These are phyloP conservation scores for Engystomops pustulosus DNA, from an alignment of 2,113 vertebrate species.

Conservation along the genomic window DNA sequence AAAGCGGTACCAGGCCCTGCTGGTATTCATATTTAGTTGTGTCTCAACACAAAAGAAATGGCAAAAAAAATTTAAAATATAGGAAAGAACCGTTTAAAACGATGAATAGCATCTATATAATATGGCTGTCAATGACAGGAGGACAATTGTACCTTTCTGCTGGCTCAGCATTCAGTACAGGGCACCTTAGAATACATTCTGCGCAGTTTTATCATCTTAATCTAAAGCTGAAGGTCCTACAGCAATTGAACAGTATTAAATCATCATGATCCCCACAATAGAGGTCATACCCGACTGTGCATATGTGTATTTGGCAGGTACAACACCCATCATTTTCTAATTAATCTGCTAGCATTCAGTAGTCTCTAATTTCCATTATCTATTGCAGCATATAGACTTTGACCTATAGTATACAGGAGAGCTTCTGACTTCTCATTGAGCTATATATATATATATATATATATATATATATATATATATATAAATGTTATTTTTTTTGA, in stretches of 20 bases:
- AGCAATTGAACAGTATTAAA: neutral
- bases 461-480: too few relatives aligned
- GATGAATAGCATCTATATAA: neutral
- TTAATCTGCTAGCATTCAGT: neutral
- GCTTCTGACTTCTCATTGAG: too few relatives aligned
- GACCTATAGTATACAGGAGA: neutral
- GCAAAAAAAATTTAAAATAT: too few relatives aligned
- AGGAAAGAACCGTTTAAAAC: too few relatives aligned
- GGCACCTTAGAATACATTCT: neutral
- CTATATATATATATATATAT: too few relatives aligned
- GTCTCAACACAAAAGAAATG: too few relatives aligned
- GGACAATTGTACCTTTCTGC: neutral
- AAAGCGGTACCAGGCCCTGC: too few relatives aligned
- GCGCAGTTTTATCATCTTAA: neutral
- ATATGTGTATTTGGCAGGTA: too few relatives aligned
- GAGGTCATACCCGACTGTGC: neutral
- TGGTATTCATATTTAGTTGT: too few relatives aligned
- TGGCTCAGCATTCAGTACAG: neutral
- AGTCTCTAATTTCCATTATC: neutral
- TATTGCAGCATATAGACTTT: neutral
- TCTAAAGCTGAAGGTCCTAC: neutral
- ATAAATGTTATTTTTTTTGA: too few relatives aligned
- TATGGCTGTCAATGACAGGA: neutral
- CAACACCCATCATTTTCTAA: neutral
- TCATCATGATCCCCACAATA: neutral